Base-by-base conservation (phyloP, 1,140 invertebrate species). In the Dendroctonus ponderosae region DNA sequence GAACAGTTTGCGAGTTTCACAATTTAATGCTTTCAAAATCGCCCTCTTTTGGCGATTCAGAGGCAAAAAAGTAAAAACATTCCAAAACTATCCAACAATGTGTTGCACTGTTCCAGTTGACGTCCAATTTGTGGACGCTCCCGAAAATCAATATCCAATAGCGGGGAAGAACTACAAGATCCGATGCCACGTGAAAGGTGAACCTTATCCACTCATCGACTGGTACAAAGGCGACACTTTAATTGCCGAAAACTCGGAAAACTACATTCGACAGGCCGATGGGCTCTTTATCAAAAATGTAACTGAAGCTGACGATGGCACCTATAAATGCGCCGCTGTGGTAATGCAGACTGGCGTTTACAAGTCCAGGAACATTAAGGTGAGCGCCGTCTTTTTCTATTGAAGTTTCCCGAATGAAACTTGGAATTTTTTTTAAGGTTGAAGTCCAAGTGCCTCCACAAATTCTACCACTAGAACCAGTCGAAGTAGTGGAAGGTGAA, bases 91-190 rank as follows among this genome's bases (percentile, higher is more conserved):
- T 26, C 26, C 26, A 26, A 26, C 26, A 26, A 26, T 26, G 1
- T 26, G 26, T 26, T 56, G 38, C 41, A 11, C 41, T 39, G 73
- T 82, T 83, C 70, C 78, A 94, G 92, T 91, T 72, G 86, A 89
- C 26, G 92, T 96, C 37, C 91, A 87, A 51, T 96, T 89, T 86
- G 85, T 85, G 15, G 88, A 95, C 77, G 92, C 92, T 0, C 92
- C 92, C n/a, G 80, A 82, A 70, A 87, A 90, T 75, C 94, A 96
- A 79, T 90, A 85, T 76, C 89, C 93, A 0, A 88, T 89, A n/a
- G 83, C 91, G 37, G 87, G 87, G 5, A 81, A 85, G 59, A 85
- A 91, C 67, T 92, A 87, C 73, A 86, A 86, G 78, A 86, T 96
- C 7, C 87, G 85, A 75, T 97, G 95, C 74, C 85, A 89, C 78